A percentile compares a stretch with the other conserved stretches of the same genome.
phyloP scores from a whole-genome alignment of 2,888 invertebrate species.

The Dasypolia templi region DNA sequence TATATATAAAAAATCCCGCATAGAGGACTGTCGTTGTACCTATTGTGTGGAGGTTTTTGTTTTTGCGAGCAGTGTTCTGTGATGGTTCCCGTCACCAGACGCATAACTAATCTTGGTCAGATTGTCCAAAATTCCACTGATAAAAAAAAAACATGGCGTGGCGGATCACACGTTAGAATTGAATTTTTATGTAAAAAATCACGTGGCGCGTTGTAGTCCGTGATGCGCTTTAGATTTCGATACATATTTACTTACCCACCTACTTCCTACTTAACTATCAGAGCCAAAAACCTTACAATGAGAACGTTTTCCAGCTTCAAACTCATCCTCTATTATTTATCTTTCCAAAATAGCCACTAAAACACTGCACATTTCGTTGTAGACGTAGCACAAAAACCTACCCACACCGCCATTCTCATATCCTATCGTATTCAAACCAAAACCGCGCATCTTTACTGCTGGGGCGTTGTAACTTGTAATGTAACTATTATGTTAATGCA shows the following conservation, averaged over 20 bases:
- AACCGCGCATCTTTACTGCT: conserved; percentile 5
- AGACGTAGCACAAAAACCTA: background rate
- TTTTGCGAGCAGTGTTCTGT: too few relatives aligned
- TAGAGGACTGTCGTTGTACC: too few relatives aligned
- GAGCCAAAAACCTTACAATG: background rate
- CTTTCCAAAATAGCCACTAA: background rate
- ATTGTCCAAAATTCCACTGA: too few relatives aligned
- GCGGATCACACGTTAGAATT: too few relatives aligned
- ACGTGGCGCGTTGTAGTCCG: too few relatives aligned
- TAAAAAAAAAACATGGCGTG: too few relatives aligned
- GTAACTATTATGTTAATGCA: conserved; percentile 54
- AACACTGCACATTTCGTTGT: background rate
- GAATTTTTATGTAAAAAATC: too few relatives aligned
- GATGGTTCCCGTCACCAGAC: too few relatives aligned
- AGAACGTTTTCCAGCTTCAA: background rate
- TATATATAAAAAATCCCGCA: too few relatives aligned
- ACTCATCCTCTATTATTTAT: background rate
- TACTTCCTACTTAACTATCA: background rate
- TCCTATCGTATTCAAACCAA: conserved; percentile 8
- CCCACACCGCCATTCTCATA: conserved; percentile 5
- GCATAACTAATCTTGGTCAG: too few relatives aligned
- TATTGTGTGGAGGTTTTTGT: too few relatives aligned
- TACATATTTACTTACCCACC: background rate
- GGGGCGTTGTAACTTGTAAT: conserved; percentile 25
- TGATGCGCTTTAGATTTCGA: background rate